Conservation (phyloP, 2,113 vertebrate genomes). For the Dicentrarchus labrax region DNA sequence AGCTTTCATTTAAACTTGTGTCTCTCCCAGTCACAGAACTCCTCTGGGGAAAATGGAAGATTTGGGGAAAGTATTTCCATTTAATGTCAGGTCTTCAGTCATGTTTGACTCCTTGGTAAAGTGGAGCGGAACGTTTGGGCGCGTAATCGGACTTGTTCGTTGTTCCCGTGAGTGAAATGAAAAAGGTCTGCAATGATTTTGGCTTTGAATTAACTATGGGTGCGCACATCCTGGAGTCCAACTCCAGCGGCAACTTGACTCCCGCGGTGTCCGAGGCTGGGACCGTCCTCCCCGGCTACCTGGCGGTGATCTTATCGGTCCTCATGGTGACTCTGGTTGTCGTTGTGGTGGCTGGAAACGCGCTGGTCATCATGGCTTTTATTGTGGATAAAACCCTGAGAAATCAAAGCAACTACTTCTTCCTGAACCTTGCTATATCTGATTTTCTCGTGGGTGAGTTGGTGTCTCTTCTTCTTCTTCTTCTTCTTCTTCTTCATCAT, state of each 20-base stretch:
- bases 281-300: constrained; percentile 66
- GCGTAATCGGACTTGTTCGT: constrained; percentile 39
- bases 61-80: constrained; percentile 30
- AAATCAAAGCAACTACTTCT: constrained; percentile 92
- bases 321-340: constrained; percentile 88
- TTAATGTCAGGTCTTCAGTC: constrained; percentile 17
- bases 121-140: constrained; percentile 47
- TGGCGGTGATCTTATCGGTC: constrained; percentile 82
- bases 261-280: constrained; percentile 60
- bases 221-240: constrained; percentile 77
- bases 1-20: not conserved
- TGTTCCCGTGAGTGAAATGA: constrained; percentile 32
- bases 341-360: constrained; percentile 89
- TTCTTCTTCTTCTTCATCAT: not conserved
- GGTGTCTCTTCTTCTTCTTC: not conserved
- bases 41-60: constrained; percentile 42
- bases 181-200: constrained; percentile 46
- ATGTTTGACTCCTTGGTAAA: constrained; percentile 39
- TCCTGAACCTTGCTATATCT: constrained; percentile 93
- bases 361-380: constrained; percentile 91
- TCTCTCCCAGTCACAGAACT: not conserved
- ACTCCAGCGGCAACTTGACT: constrained; percentile 80
- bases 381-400: constrained; percentile 91
- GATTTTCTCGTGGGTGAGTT: constrained; percentile 95
- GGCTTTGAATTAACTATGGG: constrained; percentile 64